Evolutionary conservation across 2,797 vertebrate species (phyloP), one percentile per base, ranked within the genome.

Genomic region (Acridotheres tristis): DNA sequence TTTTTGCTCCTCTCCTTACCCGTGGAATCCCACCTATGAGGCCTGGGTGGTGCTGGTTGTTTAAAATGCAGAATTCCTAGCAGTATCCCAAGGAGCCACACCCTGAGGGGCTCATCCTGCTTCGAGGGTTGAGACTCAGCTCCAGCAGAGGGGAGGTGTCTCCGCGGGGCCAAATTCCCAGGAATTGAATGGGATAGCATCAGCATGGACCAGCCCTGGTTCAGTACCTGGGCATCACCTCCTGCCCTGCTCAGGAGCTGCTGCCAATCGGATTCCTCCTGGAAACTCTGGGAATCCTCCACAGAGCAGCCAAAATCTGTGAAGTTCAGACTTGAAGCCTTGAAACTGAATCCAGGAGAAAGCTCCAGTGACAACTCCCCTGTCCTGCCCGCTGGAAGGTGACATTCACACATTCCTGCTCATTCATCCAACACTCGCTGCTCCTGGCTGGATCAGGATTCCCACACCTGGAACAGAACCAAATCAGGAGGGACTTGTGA

Each of bases 111-210:
- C 43, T 69, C 27, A 13, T n/a, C 11, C 7, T 78, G 42, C 73
- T 69, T 29, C 34, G 0, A 22, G 54, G 82, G n/a, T 10, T 59
- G 54, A 45, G 13, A 20, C 20, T 55, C 72, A 48, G 34, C 63
- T 69, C 63, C 48, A 40, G 48, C 29, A 54, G 59, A 10, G 19
- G 50, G 23, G 27, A 16, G 20, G 34, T 57, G 42, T 20, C 53
- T 27, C 38, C 0, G 0, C 25, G 47, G 29, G 42, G 21, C 36
- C 2, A 7, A 30, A 48, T 36, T 43, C 36, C 71, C 1, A 0
- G 51, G 15, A 1, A 30, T 26, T 8, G 65, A 54, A 59, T 11
- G 5, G 69, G 42, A 7, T 47, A 79, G 36, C 36, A 29, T 45
- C 4, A 5, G 43, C 9, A 2, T 16, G 69, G 76, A 15, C 3